Conservation (phyloP, 2,797 vertebrate species). For the Schizopygopsis pylzovi region DNA sequence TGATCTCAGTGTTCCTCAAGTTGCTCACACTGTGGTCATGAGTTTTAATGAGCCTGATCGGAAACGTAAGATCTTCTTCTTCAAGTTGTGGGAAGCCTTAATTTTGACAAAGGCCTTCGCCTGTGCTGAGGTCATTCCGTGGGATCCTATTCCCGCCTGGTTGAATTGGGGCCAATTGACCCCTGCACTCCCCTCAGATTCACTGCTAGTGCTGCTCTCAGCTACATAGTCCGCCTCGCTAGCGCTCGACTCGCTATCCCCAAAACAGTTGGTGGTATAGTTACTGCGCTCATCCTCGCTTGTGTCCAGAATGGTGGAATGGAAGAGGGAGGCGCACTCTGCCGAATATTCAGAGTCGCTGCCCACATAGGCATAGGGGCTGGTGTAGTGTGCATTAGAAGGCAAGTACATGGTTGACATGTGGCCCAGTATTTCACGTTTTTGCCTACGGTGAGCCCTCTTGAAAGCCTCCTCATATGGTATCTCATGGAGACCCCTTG, state of each 20-base stretch:
- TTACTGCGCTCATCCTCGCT: constrained; percentile 92
- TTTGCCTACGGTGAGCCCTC: constrained; percentile 74
- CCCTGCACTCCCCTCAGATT: constrained; percentile 82
- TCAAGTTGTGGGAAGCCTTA: constrained; percentile 94
- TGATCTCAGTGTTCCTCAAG: constrained; percentile 25
- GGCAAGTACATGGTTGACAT: constrained; percentile 65
- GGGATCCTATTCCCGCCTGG: constrained; percentile 76
- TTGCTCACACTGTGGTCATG: constrained; percentile 91
- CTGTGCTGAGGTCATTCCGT: constrained; percentile 78
- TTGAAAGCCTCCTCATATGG: constrained; percentile 83
- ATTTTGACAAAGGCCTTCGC: constrained; percentile 90
- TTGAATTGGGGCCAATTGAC: constrained; percentile 86
- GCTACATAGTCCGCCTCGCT: constrained; percentile 86
- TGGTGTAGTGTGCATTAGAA: constrained; percentile 67
- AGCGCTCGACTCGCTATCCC: constrained; percentile 90
- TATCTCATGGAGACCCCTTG: constrained; percentile 80
- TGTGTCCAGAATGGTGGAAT: constrained; percentile 92
- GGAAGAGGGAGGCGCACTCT: constrained; percentile 92
- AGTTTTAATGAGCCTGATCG: constrained; percentile 92
- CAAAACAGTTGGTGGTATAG: constrained; percentile 93
- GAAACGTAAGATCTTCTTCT: constrained; percentile 95
- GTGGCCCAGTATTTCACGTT: constrained; percentile 72
- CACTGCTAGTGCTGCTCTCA: constrained; percentile 85
- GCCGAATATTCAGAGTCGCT: constrained; percentile 96
- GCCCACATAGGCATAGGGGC: constrained; percentile 80